Evolutionary conservation across 1,140 invertebrate species (phyloP), one percentile per base, ranked within the genome.

Genomic region (Pseudomyrmex concolor): DNA sequence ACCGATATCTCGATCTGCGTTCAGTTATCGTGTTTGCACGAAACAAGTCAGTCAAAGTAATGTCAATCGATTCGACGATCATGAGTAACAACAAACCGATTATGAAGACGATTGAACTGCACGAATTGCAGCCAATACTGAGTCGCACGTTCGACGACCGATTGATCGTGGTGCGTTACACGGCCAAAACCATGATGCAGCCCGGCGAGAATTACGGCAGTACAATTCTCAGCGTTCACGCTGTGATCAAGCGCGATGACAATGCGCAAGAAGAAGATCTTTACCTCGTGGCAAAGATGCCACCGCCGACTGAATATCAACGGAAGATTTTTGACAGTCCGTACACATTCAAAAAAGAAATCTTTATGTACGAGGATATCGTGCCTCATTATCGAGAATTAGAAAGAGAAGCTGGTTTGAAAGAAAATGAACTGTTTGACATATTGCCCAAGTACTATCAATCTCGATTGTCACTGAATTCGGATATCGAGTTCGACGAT

Each of bases 171-270:
- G 55, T 90, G 0, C 80, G 86, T 67, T 90, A 84, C 12, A 81
- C 68, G 4, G 85, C 84, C 0, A 73, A 84, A n/a, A 48, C 63
- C 2, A 43, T 94, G 22, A 54, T 93, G 5, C 91, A 94, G 62
- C 93, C 94, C 0, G 95, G 95, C 0, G 95, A 96, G 84, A 96
- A 96, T 91, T 96, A 96, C 84, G 95, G 95, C 5, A 96, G 95
- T 90, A 86, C 94, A 0, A 95, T 96, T 83, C 84, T 95, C 1
- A 91, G 91, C 7, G 92, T 96, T 0, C 73, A 91, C 9, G 91
- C 92, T 0, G 60, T 84, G 5, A 78, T 94, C 1, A 90, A 72
- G 7, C 81, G 85, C 0, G n/a, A 77, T 1, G 76, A 86, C 12
- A 19, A 86, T 0, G 80, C 54, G 12, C n/a, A 87, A 15, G 60